Percentiles rank a stretch among this genome's conserved stretches.
These are phyloP conservation scores for Diorhabda carinulata DNA, from an alignment of 1,140 invertebrate genomes.

Conservation along the genomic window DNA sequence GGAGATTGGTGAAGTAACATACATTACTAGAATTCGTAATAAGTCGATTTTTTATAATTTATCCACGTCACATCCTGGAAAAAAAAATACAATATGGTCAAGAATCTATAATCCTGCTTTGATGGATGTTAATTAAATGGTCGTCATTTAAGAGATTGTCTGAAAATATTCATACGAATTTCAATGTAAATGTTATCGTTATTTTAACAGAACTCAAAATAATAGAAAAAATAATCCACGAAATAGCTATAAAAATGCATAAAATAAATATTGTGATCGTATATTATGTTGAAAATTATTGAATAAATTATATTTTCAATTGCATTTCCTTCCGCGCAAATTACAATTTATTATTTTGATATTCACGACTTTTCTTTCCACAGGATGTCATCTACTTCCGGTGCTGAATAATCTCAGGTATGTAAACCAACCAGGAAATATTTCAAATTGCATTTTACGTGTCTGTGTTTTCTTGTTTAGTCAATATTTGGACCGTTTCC, in stretches of 20 bases:
- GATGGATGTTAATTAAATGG: too few species aligned
- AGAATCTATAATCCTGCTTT: too few species aligned
- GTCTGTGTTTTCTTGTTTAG: conserved; percentile 8
- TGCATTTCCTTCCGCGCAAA: not conserved
- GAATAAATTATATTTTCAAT: not conserved
- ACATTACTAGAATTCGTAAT: not conserved
- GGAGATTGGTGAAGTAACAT: not conserved
- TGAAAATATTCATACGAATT: too few species aligned
- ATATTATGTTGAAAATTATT: too few species aligned
- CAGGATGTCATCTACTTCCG: conserved; percentile 77
- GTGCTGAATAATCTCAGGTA: conserved; percentile 78
- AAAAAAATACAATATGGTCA: not conserved
- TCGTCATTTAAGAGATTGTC: too few species aligned
- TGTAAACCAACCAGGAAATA: conserved; percentile 40
- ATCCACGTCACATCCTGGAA: not conserved
- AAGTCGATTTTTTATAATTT: not conserved
- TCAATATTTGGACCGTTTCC: conserved; percentile 13
- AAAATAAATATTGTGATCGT: too few species aligned
- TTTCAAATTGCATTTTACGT: not conserved
- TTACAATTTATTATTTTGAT: conserved; percentile 15
- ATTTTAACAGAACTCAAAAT: too few species aligned
- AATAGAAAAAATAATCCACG: too few species aligned
- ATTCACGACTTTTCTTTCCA: conserved; percentile 43
- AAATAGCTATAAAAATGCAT: too few species aligned
- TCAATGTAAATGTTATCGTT: too few species aligned